Conservation (phyloP, 1,140 invertebrate genomes). For the Trachymyrmex septentrionalis region DNA sequence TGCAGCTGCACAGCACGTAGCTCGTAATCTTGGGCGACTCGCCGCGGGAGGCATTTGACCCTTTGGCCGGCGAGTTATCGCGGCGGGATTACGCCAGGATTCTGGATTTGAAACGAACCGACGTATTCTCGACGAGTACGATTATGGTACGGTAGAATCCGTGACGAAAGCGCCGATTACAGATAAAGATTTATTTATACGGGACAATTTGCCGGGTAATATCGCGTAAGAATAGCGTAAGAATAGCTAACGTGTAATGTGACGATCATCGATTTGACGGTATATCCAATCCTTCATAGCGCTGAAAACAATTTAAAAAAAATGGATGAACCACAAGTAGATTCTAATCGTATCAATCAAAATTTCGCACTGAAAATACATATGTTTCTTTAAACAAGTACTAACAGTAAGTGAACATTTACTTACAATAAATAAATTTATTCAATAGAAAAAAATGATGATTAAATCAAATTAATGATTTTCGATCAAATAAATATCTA, state of each 20-base stretch:
- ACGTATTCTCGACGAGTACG: conserved; percentile 17
- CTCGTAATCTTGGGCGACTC: conserved; percentile 55
- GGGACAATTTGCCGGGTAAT: background rate
- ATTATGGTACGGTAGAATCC: background rate
- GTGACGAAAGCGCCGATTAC: background rate
- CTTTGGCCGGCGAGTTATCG: conserved; percentile 66
- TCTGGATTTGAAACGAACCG: conserved; percentile 36
- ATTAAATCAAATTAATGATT: no score
- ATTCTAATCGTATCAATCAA: no score
- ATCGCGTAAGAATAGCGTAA: background rate
- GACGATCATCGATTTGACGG: conserved; percentile 11
- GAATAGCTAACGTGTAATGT: no score
- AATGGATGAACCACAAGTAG: no score
- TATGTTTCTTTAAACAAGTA: no score
- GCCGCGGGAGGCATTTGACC: conserved; percentile 55
- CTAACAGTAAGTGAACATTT: no score
- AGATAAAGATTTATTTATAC: conserved; percentile 55
- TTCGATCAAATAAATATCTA: no score
- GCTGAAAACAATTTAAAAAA: no score
- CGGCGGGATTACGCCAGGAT: conserved; percentile 71
- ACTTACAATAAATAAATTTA: no score
- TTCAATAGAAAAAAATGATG: no score
- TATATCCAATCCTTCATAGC: background rate
- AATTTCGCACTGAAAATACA: no score
- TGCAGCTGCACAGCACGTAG: conserved; percentile 61